Base-by-base conservation (phyloP, 2,113 vertebrate species). In the Noctilio leporinus region DNA sequence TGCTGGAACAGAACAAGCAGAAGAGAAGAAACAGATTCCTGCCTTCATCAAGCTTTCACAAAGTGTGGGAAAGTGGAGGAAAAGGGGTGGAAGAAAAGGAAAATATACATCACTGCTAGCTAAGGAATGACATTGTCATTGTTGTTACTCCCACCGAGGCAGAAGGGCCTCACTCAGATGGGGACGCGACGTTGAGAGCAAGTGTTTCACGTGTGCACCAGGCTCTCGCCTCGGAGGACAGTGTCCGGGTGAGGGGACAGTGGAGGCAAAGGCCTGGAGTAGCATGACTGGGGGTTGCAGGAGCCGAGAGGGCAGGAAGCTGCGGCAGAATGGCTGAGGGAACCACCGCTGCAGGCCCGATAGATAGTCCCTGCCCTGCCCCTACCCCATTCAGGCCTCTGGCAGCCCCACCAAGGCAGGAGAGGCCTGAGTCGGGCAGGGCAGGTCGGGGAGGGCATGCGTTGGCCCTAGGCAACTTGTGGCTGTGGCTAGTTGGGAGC, bases 401-500 rank as follows among this genome's bases (percentile, higher is more conserved):
- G 16, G 47, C 24, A 4, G 5, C 47, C 16, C 26, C 12, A 0
- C 16, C 26, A 8, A 0, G 33, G 2, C 0, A 1, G 7, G 24
- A 3, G 6, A 17, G 59, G 28, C 38, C 9, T 5, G 5, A 57
- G 26, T 15, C 4, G 49, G 59, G 14, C 20, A 1, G 2, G 3
- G 80, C 14, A 5, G 2, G 17, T 20, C 26, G 33, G 38, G 33
- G 45, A 19, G 49, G 10, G 57, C 16, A 17, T 7, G 0, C 17
- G 0, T 30, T 3, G 26, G 16, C 73, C 35, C 0, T 9, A 40
- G 35, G 47, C 10, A 0, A 30, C 62, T 16, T 1, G 40, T 38
- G 43, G n/a, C 76, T 12, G 8, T 45, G 88, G 65, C 80, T 40
- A n/a, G n/a, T 49, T 80, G 80, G 73, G 65, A 86, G 33, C 77